These are phyloP conservation scores for Microctenopoma stevenorrisi DNA, from an alignment of 2,797 vertebrate genomes.

Conservation along the genomic window DNA sequence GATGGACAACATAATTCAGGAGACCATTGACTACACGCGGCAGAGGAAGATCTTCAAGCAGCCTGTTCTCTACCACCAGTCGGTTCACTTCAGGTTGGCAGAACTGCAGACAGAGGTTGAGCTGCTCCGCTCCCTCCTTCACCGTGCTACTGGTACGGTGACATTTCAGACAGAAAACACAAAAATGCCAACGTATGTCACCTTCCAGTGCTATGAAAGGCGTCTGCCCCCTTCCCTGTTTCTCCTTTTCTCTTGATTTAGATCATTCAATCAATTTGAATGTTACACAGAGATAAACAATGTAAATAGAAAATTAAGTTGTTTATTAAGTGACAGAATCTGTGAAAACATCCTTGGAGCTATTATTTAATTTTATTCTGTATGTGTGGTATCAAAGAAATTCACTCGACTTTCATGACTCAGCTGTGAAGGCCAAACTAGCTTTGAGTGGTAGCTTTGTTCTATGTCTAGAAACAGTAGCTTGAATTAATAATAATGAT, in stretches of 20 bases:
- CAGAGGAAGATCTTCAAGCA: conserved; percentile 86
- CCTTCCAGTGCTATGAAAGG: too few relatives aligned
- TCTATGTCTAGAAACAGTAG: too few relatives aligned
- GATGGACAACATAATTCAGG: conserved; percentile 85
- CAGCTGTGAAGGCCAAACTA: conserved; percentile 20
- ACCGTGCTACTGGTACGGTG: conserved; percentile 79
- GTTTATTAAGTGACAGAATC: too few relatives aligned
- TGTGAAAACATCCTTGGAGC: too few relatives aligned
- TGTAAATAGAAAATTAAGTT: too few relatives aligned
- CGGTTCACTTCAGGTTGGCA: conserved; percentile 88
- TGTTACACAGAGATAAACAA: too few relatives aligned
- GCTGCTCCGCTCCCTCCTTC: conserved; percentile 87
- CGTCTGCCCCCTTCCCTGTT: too few relatives aligned
- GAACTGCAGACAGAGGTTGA: conserved; percentile 90
- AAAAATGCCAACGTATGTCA: not conserved
- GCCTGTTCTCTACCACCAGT: conserved; percentile 87
- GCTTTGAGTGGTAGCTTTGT: conserved; percentile 7
- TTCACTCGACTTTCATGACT: not conserved
- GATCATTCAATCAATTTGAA: too few relatives aligned
- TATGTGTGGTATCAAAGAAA: too few relatives aligned
- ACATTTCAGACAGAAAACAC: not conserved
- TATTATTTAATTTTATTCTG: too few relatives aligned
- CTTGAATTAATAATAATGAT: too few relatives aligned
- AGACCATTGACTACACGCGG: conserved; percentile 86
- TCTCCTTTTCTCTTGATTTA: too few relatives aligned